A percentile compares a stretch with the other conserved stretches of the same genome.
These are phyloP conservation scores for Nothobranchius furzeri DNA, from an alignment of 2,113 vertebrate genomes.

Conservation along the genomic window DNA sequence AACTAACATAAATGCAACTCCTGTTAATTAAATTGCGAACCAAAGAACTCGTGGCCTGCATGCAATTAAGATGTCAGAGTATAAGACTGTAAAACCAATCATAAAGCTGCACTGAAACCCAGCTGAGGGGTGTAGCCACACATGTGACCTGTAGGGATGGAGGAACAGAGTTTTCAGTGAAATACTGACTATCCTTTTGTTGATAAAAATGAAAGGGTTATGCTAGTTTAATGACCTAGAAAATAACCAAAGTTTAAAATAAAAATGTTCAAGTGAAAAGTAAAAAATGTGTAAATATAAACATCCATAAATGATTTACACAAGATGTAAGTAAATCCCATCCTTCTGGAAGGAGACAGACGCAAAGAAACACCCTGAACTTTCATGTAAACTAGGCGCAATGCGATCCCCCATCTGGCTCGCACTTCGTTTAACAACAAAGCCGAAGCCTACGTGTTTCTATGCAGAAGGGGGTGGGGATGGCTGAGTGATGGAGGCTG, in stretches of 20 bases:
- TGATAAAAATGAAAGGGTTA: neutral
- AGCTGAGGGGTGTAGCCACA: slow-evolving; percentile 20
- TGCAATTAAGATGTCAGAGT: slow-evolving; percentile 44
- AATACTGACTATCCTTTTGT: neutral
- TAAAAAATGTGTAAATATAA: no score
- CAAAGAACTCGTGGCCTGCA: slow-evolving; percentile 34
- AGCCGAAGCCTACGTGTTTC: slow-evolving; percentile 70
- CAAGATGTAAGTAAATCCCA: neutral
- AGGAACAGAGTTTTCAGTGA: slow-evolving; percentile 14
- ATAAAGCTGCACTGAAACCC: slow-evolving; percentile 39
- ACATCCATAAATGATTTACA: no score
- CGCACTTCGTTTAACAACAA: slow-evolving; percentile 73
- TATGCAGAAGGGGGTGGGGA: slow-evolving; percentile 63
- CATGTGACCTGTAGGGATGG: slow-evolving; percentile 37
- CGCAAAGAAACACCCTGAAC: slow-evolving; percentile 43
- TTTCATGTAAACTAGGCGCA: slow-evolving; percentile 60
- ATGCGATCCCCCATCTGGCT: slow-evolving; percentile 59
- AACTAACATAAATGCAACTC: slow-evolving; percentile 9
- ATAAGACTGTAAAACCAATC: slow-evolving; percentile 46
- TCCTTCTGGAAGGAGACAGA: neutral
- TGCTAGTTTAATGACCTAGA: neutral
- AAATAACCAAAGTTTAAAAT: slow-evolving; percentile 3
- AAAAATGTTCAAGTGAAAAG: neutral
- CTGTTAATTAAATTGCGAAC: neutral
- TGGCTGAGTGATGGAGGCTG: slow-evolving; percentile 64